A percentile compares a stretch with the other conserved stretches of the same genome.
phyloP scores from a whole-genome alignment of 1,140 invertebrate genomes.

The Drosophila simulans region DNA sequence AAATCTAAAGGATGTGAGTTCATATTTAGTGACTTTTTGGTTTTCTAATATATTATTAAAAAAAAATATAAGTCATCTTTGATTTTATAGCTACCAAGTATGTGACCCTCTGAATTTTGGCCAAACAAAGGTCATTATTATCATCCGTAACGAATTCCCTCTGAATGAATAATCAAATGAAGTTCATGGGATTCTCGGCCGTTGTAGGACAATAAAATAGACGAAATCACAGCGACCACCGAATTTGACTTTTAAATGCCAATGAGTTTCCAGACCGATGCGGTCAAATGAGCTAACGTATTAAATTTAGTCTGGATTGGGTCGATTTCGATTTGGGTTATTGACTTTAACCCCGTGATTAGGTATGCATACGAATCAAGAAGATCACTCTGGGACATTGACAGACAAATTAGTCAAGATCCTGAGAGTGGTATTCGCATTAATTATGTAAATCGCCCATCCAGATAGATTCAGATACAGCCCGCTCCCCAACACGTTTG shows the following conservation, averaged over 20 bases:
- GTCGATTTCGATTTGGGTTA: conserved; percentile 48
- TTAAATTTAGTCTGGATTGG: conserved; percentile 46
- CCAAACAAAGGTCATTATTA: conserved; percentile 55
- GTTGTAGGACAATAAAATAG: conserved; percentile 46
- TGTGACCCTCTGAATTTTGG: conserved; percentile 7
- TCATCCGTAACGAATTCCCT: conserved; percentile 55
- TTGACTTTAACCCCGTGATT: conserved; percentile 39
- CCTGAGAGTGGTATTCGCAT: conserved; percentile 30
- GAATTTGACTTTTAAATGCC: conserved; percentile 72
- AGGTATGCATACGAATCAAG: conserved; percentile 17
- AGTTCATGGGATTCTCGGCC: conserved; percentile 49
- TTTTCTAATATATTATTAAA: too few species aligned
- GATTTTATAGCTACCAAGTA: not conserved
- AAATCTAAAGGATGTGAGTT: not conserved
- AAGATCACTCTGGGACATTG: conserved; percentile 32
- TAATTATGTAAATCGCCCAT: conserved; percentile 37
- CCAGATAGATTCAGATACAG: conserved; percentile 6
- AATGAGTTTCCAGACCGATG: conserved; percentile 28
- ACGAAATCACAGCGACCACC: conserved; percentile 17
- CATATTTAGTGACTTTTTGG: too few species aligned
- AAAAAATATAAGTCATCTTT: not conserved
- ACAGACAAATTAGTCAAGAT: conserved; percentile 49
- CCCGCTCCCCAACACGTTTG: conserved; percentile 2
- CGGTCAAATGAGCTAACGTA: conserved; percentile 47
- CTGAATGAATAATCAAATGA: conserved; percentile 42